Conservation (phyloP, 2,797 vertebrate species). For the Syngnathus rostellatus region DNA sequence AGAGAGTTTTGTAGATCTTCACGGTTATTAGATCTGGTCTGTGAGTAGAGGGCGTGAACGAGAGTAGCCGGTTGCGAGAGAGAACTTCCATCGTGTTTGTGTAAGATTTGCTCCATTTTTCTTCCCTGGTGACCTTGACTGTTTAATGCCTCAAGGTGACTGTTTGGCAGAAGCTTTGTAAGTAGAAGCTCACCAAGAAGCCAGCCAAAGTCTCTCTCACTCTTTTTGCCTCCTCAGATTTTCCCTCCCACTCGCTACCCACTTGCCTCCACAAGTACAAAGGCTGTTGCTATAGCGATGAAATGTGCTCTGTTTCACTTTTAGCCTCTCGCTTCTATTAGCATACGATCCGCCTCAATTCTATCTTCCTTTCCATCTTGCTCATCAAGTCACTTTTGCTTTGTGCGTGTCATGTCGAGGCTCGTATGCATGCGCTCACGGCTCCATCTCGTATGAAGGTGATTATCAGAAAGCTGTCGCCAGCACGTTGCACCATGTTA, state of each 20-base stretch:
- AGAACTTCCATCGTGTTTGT: not conserved
- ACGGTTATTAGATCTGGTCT: not conserved
- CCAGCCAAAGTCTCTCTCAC: slow-evolving; percentile 37
- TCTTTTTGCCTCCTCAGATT: slow-evolving; percentile 24
- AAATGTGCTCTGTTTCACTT: slow-evolving; percentile 52
- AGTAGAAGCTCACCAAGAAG: slow-evolving; percentile 41
- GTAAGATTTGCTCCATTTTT: not conserved
- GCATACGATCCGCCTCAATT: slow-evolving; percentile 41
- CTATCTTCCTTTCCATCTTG: slow-evolving; percentile 13
- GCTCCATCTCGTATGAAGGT: not conserved
- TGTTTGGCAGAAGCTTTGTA: slow-evolving; percentile 39
- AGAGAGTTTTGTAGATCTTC: not conserved
- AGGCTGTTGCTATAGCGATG: slow-evolving; percentile 67
- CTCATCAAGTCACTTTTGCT: not conserved
- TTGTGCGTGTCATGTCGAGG: slow-evolving; percentile 1
- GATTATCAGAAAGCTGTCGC: slow-evolving; percentile 38
- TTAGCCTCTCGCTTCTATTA: slow-evolving; percentile 39
- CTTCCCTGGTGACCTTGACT: slow-evolving; percentile 54
- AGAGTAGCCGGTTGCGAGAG: not conserved
- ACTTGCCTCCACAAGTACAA: slow-evolving; percentile 56
- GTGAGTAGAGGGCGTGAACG: not conserved
- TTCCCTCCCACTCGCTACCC: slow-evolving; percentile 51
- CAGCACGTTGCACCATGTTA: slow-evolving; percentile 26
- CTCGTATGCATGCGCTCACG: not conserved
- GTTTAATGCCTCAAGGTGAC: slow-evolving; percentile 43